Conservation (phyloP, 2,888 invertebrate species). For the Dolichopus griseipennis region DNA sequence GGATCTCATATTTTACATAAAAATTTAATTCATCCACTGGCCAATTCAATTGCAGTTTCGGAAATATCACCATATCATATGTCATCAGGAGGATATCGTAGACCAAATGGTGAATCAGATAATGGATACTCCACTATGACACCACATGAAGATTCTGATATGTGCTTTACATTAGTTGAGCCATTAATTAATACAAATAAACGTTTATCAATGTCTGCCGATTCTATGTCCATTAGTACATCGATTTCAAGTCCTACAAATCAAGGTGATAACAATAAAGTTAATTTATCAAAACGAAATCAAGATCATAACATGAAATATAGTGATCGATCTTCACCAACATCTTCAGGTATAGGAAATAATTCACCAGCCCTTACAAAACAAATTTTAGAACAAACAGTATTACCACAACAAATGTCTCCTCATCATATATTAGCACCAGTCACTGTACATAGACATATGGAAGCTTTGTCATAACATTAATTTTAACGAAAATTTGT, state of each 20-base stretch:
- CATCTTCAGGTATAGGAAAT: conserved; percentile 40
- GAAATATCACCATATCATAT: conserved; percentile 78
- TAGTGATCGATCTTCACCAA: conserved; percentile 33
- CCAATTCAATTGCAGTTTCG: conserved; percentile 53
- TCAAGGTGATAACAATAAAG: conserved; percentile 23
- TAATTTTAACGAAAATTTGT: not conserved
- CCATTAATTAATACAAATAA: conserved; percentile 50
- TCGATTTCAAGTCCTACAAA: conserved; percentile 44
- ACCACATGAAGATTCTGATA: conserved; percentile 81
- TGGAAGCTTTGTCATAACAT: conserved; percentile 57
- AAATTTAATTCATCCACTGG: conserved; percentile 55
- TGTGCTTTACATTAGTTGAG: conserved; percentile 63
- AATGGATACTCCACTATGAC: conserved; percentile 94
- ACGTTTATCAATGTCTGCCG: conserved; percentile 49
- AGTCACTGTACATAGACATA: conserved; percentile 81
- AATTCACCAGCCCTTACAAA: conserved; percentile 29
- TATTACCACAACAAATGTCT: conserved; percentile 27
- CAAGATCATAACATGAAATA: conserved; percentile 38
- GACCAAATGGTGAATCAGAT: conserved; percentile 64
- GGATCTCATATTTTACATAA: conserved; percentile 37
- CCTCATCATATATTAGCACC: conserved; percentile 65
- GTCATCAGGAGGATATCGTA: conserved; percentile 60
- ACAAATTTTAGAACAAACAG: conserved; percentile 33
- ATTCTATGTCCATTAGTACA: conserved; percentile 49
- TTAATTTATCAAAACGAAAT: conserved; percentile 18